phyloP scores from a whole-genome alignment of 2,888 invertebrate species.

The Neuroscelio doddi region DNA sequence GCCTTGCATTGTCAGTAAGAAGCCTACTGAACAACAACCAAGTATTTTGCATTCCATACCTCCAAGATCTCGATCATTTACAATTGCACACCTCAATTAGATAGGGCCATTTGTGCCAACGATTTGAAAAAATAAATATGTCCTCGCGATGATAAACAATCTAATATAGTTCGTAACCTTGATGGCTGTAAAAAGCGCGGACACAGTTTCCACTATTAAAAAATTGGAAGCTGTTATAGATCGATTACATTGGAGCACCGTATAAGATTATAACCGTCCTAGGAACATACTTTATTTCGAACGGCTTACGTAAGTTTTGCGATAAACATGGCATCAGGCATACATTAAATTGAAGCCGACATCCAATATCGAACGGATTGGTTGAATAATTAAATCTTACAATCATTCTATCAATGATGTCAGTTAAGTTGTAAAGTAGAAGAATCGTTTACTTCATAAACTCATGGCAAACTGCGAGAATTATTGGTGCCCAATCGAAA shows the following conservation, averaged over 20 bases:
- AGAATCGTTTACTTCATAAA: no score
- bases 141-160: slow-evolving; percentile 8
- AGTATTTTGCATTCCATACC: slow-evolving; percentile 51
- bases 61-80: slow-evolving; percentile 48
- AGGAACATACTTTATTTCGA: slow-evolving; percentile 37
- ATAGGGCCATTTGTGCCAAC: slow-evolving; percentile 40
- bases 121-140: slow-evolving; percentile 5
- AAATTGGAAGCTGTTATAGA: slow-evolving; percentile 28
- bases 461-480: slow-evolving; percentile 10
- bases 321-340: slow-evolving; percentile 9
- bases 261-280: slow-evolving; percentile 26
- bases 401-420: no score
- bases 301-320: slow-evolving; percentile 32
- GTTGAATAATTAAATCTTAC: slow-evolving; percentile 11
- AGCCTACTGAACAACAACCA: slow-evolving; percentile 32
- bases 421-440: no score
- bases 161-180: slow-evolving; percentile 5
- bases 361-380: slow-evolving; percentile 16
- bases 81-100: slow-evolving; percentile 48
- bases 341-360: slow-evolving; percentile 18
- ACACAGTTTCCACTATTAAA: slow-evolving; percentile 13
- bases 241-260: slow-evolving; percentile 33
- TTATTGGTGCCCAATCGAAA: slow-evolving; percentile 4
- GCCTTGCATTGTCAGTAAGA: slow-evolving; percentile 48
- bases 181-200: slow-evolving; percentile 7